These are phyloP conservation scores for Synergus umbraculus DNA, from an alignment of 2,888 invertebrate genomes.

Conservation along the genomic window DNA sequence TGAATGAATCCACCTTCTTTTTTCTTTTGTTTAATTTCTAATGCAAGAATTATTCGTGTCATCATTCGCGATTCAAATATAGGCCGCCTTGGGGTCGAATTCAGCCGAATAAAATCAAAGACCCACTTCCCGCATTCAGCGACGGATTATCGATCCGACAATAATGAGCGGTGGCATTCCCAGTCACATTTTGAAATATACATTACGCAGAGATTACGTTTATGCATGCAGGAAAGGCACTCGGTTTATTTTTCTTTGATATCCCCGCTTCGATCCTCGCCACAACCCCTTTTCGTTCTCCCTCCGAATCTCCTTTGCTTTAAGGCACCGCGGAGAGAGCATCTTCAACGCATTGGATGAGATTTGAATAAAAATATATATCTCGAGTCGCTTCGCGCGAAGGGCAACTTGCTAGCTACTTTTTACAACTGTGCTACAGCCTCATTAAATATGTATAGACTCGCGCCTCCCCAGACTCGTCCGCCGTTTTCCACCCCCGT, in stretches of 20 bases:
- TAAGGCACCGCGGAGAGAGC: slow-evolving; percentile 62
- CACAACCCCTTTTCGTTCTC: slow-evolving; percentile 51
- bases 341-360: slow-evolving; percentile 66
- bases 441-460: slow-evolving; percentile 77
- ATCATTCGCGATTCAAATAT: background rate
- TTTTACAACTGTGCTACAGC: slow-evolving; percentile 71
- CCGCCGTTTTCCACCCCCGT: slow-evolving; percentile 51
- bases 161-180: slow-evolving; percentile 68
- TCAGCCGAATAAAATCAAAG: slow-evolving; percentile 3
- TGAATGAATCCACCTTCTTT: background rate
- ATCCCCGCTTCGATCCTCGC: slow-evolving; percentile 55
- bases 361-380: slow-evolving; percentile 75
- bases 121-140: background rate
- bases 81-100: background rate
- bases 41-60: background rate
- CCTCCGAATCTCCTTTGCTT: slow-evolving; percentile 44
- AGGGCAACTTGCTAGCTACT: slow-evolving; percentile 60
- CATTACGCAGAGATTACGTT: slow-evolving; percentile 72
- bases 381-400: slow-evolving; percentile 59
- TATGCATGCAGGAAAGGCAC: slow-evolving; percentile 75
- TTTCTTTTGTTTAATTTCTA: too few relatives aligned
- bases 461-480: slow-evolving; percentile 53
- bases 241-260: slow-evolving; percentile 76
- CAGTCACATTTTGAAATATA: slow-evolving; percentile 72
- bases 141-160: slow-evolving; percentile 64